Base-by-base conservation (phyloP, 1,140 invertebrate genomes). In the Lordiphosa stackelbergi region DNA sequence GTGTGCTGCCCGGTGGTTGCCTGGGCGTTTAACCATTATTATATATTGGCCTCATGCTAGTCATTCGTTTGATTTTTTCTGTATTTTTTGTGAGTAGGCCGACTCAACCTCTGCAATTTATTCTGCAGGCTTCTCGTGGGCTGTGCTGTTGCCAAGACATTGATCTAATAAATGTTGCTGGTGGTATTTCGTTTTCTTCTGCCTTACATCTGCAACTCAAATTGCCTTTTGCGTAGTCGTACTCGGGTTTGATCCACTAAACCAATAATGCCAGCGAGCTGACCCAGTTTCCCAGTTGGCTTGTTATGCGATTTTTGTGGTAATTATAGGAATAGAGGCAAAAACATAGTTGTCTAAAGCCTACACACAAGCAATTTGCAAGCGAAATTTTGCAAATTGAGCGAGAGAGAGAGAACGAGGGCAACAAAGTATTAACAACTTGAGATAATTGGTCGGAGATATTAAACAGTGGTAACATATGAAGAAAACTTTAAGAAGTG, bases 1-100 rank as follows among this genome's bases (percentile, higher is more conserved):
- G 40, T 5, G 11, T 34, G 46, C 22, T 37, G 57, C 16, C 45
- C 35, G 37, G 49, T 16, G 13, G 48, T 31, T 62, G 58, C 64
- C 64, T 73, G 70, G 71, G 71, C 70, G 71, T 73, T 74, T 65
- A 74, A 47, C 70, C 59, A 73, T 73, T 73, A 73, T 73, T 73
- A 74, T 73, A 74, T 74, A 73, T 74, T 73, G 70, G 71, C 70
- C 59, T 57, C 59, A 69, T 73, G 70, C 65, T 73, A 73, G 71
- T 64, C 55, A 59, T 65, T 74, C 71, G 64, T 73, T 73, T 73
- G 70, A 55, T 73, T 64, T 63, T 37, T 40, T 51, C 47, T 7
- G 7, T 6, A 10, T 43, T 28, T 13, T 16, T 34, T 34, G 41
- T 41, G 69, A 68, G 70, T 73, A 62, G 70, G 70, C 46, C 24